Base-by-base conservation (phyloP, 2,113 vertebrate genomes). In the Terrapene triunguis region DNA sequence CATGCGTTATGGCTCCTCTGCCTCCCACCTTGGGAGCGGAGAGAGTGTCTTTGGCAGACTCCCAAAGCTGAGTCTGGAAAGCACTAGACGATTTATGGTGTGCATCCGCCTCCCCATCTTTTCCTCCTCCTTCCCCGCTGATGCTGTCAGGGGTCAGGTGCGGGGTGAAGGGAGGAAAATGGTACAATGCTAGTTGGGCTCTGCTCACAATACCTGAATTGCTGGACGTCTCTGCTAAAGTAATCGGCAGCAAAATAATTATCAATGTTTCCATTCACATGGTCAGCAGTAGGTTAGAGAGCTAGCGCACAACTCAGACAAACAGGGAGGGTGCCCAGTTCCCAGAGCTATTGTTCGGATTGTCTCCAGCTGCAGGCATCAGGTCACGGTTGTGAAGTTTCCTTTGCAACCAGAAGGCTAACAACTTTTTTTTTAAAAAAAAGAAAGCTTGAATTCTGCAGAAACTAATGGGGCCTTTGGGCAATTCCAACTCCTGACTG, bases 261-360 rank as follows among this genome's bases (percentile, higher is more conserved):
- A 19, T 4, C 53, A 35, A 59, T 35, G 53, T 2, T 0, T 0
- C 78, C 13, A 44, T 25, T 22, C 65, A 0, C 38, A 44, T 32
- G 0, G 1, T n/a, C 8, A 0, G 54, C 89, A 55, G 72, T 6
- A 89, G 92, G 87, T 76, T 94, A 44, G 89, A 16, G 92, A 82
- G 87, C n/a, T 25, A 8, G 1, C 4, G 0, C 0, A 0, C 27
- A 13, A 19, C 10, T 1, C 11, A 57, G 50, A 9, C 9, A 50
- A 29, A 1, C 1, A 0, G 22, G 19, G 42, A 10, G 22, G 78
- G n/a, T 25, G 10, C 4, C 0, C 0, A 10, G 47, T 2, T 12
- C 53, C 1, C 1, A 47, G 59, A 8, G 53, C 19, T 7, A 44
- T 3, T 8, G 48, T 2, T 9, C 55, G 1, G 42, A 1, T 10